Conservation (phyloP, 2,888 invertebrate species). For the Cremastinae sp. region DNA sequence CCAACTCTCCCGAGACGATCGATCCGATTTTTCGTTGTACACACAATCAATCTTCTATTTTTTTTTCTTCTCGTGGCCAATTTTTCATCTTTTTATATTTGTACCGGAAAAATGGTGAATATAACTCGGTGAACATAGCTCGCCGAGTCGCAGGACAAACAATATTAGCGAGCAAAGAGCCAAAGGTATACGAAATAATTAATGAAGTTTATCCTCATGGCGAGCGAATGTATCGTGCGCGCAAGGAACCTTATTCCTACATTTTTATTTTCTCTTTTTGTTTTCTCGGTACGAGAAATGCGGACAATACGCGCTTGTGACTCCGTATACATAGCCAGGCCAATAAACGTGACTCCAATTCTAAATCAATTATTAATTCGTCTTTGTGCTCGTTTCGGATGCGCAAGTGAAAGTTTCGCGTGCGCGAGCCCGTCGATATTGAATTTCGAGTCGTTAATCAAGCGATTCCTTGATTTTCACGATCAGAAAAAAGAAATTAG, state of each 20-base stretch:
- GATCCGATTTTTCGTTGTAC: not conserved
- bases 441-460: constrained; percentile 4
- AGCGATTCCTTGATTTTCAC: not conserved
- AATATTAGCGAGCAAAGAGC: no score
- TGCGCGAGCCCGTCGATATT: constrained; percentile 34
- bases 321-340: not conserved
- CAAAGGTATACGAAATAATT: no score
- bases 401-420: constrained; percentile 38
- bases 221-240: not conserved
- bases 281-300: not conserved
- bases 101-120: no score
- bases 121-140: no score
- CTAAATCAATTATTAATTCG: constrained; percentile 31
- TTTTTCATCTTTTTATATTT: no score
- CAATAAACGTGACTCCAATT: constrained; percentile 40
- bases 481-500: no score
- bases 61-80: no score
- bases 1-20: not conserved
- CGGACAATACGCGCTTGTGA: not conserved
- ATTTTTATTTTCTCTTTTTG: not conserved
- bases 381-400: not conserved
- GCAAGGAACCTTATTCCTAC: no score
- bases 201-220: no score
- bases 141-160: no score
- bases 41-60: constrained; percentile 5